These are phyloP conservation scores for Chrysomela aeneicollis DNA, from an alignment of 2,888 invertebrate genomes.

Conservation along the genomic window DNA sequence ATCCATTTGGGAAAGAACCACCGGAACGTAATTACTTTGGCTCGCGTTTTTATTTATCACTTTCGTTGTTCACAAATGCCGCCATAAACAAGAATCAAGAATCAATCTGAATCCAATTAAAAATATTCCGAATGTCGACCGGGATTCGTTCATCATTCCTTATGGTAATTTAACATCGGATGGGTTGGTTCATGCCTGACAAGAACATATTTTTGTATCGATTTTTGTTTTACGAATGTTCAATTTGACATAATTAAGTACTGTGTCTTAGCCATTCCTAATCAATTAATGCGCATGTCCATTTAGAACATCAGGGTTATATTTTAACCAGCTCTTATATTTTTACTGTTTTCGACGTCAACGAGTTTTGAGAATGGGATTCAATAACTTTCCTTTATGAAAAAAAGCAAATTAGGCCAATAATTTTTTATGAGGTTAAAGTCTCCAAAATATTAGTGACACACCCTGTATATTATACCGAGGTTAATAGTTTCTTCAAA, in stretches of 20 bases:
- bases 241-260: neutral
- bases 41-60: neutral
- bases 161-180: slow-evolving; percentile 33
- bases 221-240: slow-evolving; percentile 5
- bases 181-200: slow-evolving; percentile 33
- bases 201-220: slow-evolving; percentile 30
- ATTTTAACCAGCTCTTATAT: no score
- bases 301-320: neutral
- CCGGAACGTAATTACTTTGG: neutral
- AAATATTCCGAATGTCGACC: slow-evolving; percentile 29
- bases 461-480: no score
- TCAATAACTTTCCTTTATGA: no score
- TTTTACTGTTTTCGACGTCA: no score
- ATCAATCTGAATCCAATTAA: slow-evolving; percentile 37
- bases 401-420: no score
- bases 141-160: slow-evolving; percentile 26
- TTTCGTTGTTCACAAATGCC: slow-evolving; percentile 24
- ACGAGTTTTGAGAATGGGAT: no score
- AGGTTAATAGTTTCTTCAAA: no score
- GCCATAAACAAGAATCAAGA: slow-evolving; percentile 32
- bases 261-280: neutral
- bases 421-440: no score
- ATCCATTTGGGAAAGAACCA: neutral
- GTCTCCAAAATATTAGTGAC: no score
- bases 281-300: neutral